These are phyloP conservation scores for Mesembrinibis cayennensis DNA, from an alignment of 2,113 vertebrate genomes.

Conservation along the genomic window DNA sequence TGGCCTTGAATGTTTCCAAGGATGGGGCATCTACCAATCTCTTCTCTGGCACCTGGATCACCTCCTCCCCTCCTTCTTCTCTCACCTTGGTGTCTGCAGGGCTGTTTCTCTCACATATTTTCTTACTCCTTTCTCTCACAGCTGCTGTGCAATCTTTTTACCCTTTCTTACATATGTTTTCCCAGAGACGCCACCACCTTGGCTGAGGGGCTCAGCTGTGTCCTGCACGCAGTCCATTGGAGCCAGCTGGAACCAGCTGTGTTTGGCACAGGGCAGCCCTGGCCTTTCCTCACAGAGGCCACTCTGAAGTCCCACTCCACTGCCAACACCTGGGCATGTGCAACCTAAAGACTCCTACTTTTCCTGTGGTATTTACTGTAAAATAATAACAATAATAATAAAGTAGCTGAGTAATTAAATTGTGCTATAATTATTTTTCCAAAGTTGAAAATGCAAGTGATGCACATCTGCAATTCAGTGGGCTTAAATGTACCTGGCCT, in stretches of 20 bases:
- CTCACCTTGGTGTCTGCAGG: neutral
- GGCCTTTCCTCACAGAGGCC: neutral
- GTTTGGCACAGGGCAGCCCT: neutral
- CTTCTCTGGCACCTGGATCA: neutral
- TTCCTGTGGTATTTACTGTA: neutral
- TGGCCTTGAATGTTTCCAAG: too few species aligned
- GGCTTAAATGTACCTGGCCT: neutral
- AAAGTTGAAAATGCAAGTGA: neutral
- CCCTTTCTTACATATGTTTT: neutral
- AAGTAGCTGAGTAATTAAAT: neutral
- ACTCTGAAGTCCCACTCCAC: neutral
- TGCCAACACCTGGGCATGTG: neutral
- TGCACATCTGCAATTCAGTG: neutral
- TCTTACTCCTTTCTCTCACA: neutral
- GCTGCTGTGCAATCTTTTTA: neutral
- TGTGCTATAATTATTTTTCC: neutral
- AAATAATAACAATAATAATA: neutral
- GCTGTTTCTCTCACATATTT: neutral
- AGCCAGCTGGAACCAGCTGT: neutral
- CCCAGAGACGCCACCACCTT: too few species aligned
- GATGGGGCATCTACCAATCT: neutral
- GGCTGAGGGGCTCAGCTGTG: neutral
- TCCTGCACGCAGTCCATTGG: neutral
- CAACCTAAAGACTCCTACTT: neutral
- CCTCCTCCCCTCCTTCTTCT: neutral